A percentile compares a stretch with the other conserved stretches of the same genome.
Evolutionary conservation across 2,797 vertebrate genomes (phyloP).

Genomic region (Tamandua tetradactyla): DNA sequence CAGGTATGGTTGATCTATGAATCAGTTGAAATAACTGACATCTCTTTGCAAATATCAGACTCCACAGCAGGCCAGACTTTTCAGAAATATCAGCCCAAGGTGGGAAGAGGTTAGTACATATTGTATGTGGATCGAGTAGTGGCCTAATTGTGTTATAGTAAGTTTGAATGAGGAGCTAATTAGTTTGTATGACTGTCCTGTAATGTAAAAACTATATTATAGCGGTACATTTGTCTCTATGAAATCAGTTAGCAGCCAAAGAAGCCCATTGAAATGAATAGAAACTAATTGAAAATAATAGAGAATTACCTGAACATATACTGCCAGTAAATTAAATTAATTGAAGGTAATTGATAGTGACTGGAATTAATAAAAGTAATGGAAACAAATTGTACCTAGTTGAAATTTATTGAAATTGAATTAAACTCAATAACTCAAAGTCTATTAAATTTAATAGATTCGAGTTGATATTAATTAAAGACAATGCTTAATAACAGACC

Average conservation of each 20-base stretch:
- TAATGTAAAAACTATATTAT: constrained; percentile 60
- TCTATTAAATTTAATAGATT: constrained; percentile 85
- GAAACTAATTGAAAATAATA: constrained; percentile 86
- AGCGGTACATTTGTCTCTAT: constrained; percentile 77
- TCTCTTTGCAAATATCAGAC: not conserved
- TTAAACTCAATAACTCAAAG: constrained; percentile 85
- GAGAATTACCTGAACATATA: constrained; percentile 86
- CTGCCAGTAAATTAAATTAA: constrained; percentile 86
- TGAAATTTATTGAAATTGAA: constrained; percentile 88
- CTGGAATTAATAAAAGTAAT: constrained; percentile 86
- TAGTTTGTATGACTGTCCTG: constrained; percentile 46
- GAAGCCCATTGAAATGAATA: constrained; percentile 84
- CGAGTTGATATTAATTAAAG: constrained; percentile 85
- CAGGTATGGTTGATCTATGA: not conserved
- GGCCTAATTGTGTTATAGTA: not conserved
- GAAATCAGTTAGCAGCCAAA: constrained; percentile 81
- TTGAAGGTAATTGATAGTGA: constrained; percentile 87
- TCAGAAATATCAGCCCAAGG: not conserved
- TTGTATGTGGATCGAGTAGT: not conserved
- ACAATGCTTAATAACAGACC: constrained; percentile 80
- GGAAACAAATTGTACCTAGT: constrained; percentile 85
- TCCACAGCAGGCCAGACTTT: not conserved
- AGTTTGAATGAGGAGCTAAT: constrained; percentile 60
- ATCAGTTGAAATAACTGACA: not conserved
- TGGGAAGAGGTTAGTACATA: not conserved